phyloP scores from a whole-genome alignment of 1,140 invertebrate genomes.

The Leptinotarsa texana region DNA sequence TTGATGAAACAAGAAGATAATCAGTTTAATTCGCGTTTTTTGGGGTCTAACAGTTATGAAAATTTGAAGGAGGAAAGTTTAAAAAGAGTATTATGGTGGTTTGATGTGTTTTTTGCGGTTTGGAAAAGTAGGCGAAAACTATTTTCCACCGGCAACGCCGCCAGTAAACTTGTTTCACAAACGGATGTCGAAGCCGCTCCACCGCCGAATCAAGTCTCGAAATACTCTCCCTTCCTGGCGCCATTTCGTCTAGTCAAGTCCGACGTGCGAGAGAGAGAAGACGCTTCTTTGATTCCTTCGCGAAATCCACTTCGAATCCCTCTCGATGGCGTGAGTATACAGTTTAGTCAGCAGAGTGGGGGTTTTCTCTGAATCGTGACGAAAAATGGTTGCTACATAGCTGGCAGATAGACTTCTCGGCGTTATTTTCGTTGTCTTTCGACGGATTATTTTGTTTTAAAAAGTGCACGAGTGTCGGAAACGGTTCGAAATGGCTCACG shows the following conservation, averaged over 20 bases:
- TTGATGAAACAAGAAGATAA: slow-evolving; percentile 1
- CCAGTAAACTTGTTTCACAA: slow-evolving; percentile 67
- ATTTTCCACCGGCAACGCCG: slow-evolving; percentile 57
- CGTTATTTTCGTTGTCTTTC: slow-evolving; percentile 47
- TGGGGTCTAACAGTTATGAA: too few species aligned
- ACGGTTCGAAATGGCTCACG: slow-evolving; percentile 61
- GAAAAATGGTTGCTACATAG: slow-evolving; percentile 55
- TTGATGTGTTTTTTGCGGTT: too few species aligned
- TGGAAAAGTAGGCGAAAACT: slow-evolving; percentile 31
- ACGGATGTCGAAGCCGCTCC: slow-evolving; percentile 63
- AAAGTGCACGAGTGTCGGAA: slow-evolving; percentile 42
- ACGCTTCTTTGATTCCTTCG: slow-evolving; percentile 23
- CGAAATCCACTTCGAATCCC: slow-evolving; percentile 43
- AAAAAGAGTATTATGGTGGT: too few species aligned
- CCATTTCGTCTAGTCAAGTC: slow-evolving; percentile 18
- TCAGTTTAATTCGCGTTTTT: background rate
- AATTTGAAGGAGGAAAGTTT: too few species aligned
- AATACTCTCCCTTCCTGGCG: slow-evolving; percentile 31
- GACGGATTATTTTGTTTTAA: slow-evolving; percentile 43
- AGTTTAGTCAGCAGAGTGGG: slow-evolving; percentile 54
- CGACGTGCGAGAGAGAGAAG: background rate
- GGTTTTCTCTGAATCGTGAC: slow-evolving; percentile 55
- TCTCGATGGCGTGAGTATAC: slow-evolving; percentile 52
- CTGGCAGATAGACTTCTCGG: slow-evolving; percentile 41
- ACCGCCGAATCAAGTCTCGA: slow-evolving; percentile 37